phyloP scores from a whole-genome alignment of 2,113 vertebrate genomes.

The Eupsittula cactorum region DNA sequence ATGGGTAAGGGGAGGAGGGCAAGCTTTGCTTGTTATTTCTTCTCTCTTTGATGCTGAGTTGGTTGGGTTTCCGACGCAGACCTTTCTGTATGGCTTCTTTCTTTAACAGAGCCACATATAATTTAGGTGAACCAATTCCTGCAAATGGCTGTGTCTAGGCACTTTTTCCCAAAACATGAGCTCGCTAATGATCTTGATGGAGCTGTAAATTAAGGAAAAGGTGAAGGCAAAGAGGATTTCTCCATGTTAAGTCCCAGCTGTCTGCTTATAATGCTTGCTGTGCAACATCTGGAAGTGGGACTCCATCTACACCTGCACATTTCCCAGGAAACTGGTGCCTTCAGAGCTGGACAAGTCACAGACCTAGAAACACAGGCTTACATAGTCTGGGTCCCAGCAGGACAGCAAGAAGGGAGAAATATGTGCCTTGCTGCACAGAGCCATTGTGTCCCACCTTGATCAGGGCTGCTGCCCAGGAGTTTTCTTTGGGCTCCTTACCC shows the following conservation, averaged over 20 bases:
- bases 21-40: not conserved
- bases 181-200: not conserved
- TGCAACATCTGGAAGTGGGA: not conserved
- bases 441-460: not conserved
- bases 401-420: not conserved
- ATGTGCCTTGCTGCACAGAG: not conserved
- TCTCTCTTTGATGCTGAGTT: conserved; percentile 41
- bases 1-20: not conserved
- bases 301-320: not conserved
- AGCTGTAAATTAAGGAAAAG: not conserved
- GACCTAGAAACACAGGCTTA: not conserved
- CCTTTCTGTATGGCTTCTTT: not conserved
- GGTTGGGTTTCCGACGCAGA: not conserved
- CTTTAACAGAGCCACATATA: rapidly evolving
- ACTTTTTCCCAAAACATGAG: not conserved
- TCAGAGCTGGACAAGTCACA: not conserved
- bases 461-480: not conserved
- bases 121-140: not conserved
- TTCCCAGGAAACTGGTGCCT: not conserved
- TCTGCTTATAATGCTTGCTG: not conserved
- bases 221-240: not conserved
- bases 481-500: not conserved
- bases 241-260: not conserved
- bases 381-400: not conserved
- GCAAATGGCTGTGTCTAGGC: not conserved